Percentiles rank a stretch among this genome's conserved stretches.
phyloP scores from a whole-genome alignment of 2,113 vertebrate genomes.

The Stegastes partitus region DNA sequence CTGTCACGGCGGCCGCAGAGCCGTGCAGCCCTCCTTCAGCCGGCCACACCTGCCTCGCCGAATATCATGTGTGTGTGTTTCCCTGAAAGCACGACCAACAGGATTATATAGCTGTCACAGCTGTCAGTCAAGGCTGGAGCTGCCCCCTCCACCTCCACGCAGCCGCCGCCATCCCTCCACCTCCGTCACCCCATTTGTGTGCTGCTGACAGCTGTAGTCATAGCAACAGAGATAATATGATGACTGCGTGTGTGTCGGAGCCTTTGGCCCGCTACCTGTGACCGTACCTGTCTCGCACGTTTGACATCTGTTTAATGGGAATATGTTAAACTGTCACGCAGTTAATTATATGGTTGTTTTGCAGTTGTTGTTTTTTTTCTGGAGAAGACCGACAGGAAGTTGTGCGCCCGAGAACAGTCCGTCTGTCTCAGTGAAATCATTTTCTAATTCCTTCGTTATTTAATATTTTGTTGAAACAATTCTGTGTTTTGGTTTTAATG shows the following conservation, averaged over 20 bases:
- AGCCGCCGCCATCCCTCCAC: neutral
- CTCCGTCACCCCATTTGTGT: slow-evolving; percentile 21
- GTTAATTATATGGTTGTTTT: slow-evolving; percentile 34
- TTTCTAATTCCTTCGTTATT: neutral
- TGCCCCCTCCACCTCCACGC: slow-evolving; percentile 30
- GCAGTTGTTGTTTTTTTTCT: neutral
- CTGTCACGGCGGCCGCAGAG: slow-evolving; percentile 32
- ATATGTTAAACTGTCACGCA: slow-evolving; percentile 28
- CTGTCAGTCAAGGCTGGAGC: slow-evolving; percentile 72
- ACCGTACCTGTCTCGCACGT: slow-evolving; percentile 26
- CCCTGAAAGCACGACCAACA: slow-evolving; percentile 39
- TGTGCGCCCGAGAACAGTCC: neutral
- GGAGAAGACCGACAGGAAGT: neutral
- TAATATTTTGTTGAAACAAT: neutral
- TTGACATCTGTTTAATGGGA: slow-evolving; percentile 50
- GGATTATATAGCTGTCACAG: slow-evolving; percentile 78
- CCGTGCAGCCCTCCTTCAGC: slow-evolving; percentile 14
- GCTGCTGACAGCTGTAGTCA: slow-evolving; percentile 77
- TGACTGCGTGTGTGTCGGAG: slow-evolving; percentile 48
- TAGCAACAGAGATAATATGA: slow-evolving; percentile 74
- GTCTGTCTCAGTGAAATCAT: no score
- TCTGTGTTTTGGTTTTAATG: no score
- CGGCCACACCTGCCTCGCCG: slow-evolving; percentile 46
- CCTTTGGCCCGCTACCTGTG: slow-evolving; percentile 60
- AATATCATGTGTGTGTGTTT: slow-evolving; percentile 45